Evolutionary conservation across 2,113 vertebrate species (phyloP).

Genomic region (Erythrolamprus reginae): DNA sequence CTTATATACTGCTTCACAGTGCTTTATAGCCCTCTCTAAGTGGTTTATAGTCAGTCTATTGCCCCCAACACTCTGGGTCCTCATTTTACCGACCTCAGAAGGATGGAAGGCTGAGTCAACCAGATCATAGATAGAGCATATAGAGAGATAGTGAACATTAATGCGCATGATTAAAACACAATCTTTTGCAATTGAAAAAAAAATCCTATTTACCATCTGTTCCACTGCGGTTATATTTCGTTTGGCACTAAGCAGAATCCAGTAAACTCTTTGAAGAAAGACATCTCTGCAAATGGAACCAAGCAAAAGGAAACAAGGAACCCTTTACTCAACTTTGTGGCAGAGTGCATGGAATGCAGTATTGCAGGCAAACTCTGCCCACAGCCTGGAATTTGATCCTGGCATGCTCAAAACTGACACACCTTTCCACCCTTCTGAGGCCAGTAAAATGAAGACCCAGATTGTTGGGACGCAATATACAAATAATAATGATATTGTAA

Average conservation of each 20-base stretch:
- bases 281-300: background rate
- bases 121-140: no score
- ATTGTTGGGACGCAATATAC: background rate
- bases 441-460: background rate
- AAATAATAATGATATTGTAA: background rate
- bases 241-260: slow-evolving; percentile 1
- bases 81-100: no score
- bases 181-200: background rate
- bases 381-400: background rate
- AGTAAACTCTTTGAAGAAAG: slow-evolving; percentile 10
- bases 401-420: no score
- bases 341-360: background rate
- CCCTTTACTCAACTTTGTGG: background rate
- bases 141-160: no score
- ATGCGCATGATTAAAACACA: background rate
- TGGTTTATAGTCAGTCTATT: no score
- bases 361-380: background rate
- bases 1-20: no score
- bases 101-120: no score
- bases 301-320: background rate
- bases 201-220: background rate
- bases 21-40: no score
- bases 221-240: background rate
- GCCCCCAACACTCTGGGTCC: no score
- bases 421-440: background rate